Conservation (phyloP, 30 jellyfish, hydroid and myxozoan species). For the Mastigias papua region DNA sequence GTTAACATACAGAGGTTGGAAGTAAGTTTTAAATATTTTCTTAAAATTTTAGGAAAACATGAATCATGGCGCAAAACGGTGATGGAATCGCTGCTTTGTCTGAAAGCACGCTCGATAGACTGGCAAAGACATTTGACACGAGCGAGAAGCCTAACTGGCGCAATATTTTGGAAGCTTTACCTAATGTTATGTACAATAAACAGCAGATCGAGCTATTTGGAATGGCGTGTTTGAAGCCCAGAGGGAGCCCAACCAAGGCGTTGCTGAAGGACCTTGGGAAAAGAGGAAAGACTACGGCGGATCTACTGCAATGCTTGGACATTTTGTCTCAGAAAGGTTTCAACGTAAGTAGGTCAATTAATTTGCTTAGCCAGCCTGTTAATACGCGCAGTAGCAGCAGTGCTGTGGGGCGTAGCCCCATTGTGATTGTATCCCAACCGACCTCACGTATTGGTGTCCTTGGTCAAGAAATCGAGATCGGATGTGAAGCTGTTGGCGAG, state of each 20-base stretch:
- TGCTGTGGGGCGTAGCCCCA: neutral
- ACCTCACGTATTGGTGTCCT: conserved; percentile 18
- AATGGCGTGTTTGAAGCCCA: conserved; percentile 72
- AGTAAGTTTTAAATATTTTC: too few species aligned
- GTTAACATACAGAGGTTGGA: too few species aligned
- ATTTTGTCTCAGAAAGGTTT: conserved; percentile 26
- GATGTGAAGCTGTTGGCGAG: conserved; percentile 74
- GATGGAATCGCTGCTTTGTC: conserved; percentile 12
- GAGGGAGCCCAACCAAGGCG: conserved; percentile 88
- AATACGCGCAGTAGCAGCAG: neutral
- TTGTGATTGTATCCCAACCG: conserved; percentile 60
- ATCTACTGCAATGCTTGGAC: conserved; percentile 60
- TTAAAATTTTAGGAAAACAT: too few species aligned
- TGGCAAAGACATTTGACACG: conserved; percentile 74
- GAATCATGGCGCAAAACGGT: neutral
- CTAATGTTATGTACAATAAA: conserved; percentile 44
- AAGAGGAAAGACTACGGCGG: conserved; percentile 49
- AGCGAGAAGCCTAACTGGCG: conserved; percentile 88
- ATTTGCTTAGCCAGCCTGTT: conserved; percentile 10
- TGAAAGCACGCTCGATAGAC: conserved; percentile 27
- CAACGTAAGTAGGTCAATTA: neutral
- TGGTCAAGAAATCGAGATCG: conserved; percentile 57
- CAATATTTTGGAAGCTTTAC: conserved; percentile 47
- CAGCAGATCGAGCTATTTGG: conserved; percentile 71
- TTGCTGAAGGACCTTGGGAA: conserved; percentile 75